Evolutionary conservation across 2,888 invertebrate genomes (phyloP).

Genomic region (Tholera decimalis): DNA sequence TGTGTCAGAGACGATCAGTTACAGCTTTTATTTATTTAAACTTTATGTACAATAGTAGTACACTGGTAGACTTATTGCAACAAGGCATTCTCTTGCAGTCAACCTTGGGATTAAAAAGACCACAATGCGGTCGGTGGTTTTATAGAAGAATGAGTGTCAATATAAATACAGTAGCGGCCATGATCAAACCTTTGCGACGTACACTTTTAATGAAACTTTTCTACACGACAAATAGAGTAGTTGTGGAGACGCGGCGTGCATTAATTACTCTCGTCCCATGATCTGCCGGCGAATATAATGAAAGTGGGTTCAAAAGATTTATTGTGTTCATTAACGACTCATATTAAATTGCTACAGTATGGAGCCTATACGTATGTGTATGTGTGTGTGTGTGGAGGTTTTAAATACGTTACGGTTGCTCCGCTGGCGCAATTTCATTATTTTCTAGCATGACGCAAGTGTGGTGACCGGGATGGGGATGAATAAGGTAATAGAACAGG

Average conservation of each 20-base stretch:
- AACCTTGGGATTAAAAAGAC: no score
- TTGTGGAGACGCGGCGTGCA: constrained; percentile 3
- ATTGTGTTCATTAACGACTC: constrained; percentile 29
- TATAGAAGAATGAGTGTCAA: neutral
- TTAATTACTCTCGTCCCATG: constrained; percentile 2
- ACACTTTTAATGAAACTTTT: constrained; percentile 20
- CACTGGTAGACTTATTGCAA: no score
- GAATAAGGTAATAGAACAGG: no score
- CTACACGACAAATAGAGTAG: neutral
- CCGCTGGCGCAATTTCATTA: constrained; percentile 4
- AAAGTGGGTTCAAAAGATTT: constrained; percentile 18
- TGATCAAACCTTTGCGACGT: neutral
- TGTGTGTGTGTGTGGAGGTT: neutral
- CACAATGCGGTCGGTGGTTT: no score
- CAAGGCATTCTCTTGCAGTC: no score
- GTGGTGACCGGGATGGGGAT: no score
- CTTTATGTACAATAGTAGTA: no score
- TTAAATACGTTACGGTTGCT: neutral
- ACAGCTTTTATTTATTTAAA: no score
- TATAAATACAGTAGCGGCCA: neutral
- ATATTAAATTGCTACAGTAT: constrained; percentile 42
- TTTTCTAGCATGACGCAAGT: neutral
- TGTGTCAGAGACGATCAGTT: no score
- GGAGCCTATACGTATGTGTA: neutral
- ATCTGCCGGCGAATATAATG: constrained; percentile 2